Evolutionary conservation across 2,888 invertebrate species (phyloP).

Genomic region (Congeria kusceri): DNA sequence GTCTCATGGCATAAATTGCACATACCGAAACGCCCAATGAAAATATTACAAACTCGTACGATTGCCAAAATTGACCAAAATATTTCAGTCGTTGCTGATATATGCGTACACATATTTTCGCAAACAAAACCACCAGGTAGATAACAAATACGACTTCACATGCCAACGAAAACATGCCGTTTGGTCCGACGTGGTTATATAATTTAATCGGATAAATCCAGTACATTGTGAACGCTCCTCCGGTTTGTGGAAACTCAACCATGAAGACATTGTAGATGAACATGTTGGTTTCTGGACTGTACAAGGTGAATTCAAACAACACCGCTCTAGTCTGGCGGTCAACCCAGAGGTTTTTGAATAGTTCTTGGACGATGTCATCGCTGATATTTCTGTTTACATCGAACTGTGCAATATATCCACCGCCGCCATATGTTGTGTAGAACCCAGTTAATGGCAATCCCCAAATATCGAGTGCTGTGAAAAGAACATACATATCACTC

Average conservation of each 20-base stretch:
- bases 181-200: constrained; percentile 48
- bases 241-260: constrained; percentile 61
- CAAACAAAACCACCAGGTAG: constrained; percentile 41
- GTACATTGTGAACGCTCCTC: constrained; percentile 56
- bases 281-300: constrained; percentile 74
- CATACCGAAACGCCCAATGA: constrained; percentile 37
- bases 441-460: constrained; percentile 68
- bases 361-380: constrained; percentile 65
- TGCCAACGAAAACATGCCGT: constrained; percentile 51
- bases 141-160: constrained; percentile 63
- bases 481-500: neutral
- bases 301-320: constrained; percentile 78
- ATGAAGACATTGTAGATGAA: constrained; percentile 75
- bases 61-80: constrained; percentile 60
- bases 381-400: constrained; percentile 65
- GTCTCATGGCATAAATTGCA: constrained; percentile 47
- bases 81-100: constrained; percentile 50
- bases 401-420: constrained; percentile 74
- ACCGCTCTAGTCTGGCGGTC: constrained; percentile 76
- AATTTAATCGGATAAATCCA: constrained; percentile 54
- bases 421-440: constrained; percentile 70
- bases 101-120: constrained; percentile 48
- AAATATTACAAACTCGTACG: constrained; percentile 51
- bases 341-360: constrained; percentile 71
- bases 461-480: constrained; percentile 63